Percentiles rank a stretch among this genome's conserved stretches.
phyloP scores from a whole-genome alignment of 1,140 invertebrate species.

The Ctenoplectra terminalis region DNA sequence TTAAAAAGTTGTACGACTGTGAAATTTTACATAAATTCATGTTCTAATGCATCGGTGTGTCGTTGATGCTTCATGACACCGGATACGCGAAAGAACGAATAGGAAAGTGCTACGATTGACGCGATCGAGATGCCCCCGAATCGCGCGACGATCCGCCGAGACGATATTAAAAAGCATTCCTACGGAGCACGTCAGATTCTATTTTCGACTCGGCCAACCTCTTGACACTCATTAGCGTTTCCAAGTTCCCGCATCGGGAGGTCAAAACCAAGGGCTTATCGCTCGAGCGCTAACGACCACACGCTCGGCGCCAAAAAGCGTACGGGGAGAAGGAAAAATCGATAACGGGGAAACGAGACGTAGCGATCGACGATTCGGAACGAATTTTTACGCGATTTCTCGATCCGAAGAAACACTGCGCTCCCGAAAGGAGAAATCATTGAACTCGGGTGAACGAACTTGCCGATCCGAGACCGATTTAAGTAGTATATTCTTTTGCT shows the following conservation, averaged over 20 bases:
- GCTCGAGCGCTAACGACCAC: background rate
- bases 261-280: constrained; percentile 16
- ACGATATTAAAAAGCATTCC: constrained; percentile 33
- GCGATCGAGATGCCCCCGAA: background rate
- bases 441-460: background rate
- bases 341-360: background rate
- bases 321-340: background rate
- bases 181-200: constrained; percentile 32
- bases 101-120: background rate
- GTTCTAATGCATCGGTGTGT: too few relatives aligned
- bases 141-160: background rate
- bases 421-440: background rate
- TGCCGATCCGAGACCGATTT: background rate
- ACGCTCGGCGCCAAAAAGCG: background rate
- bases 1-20: too few relatives aligned
- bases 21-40: too few relatives aligned
- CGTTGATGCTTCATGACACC: too few relatives aligned
- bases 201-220: constrained; percentile 40
- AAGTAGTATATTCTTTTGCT: too few relatives aligned
- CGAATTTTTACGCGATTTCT: background rate
- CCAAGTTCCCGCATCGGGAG: constrained; percentile 11
- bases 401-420: too few relatives aligned
- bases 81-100: too few relatives aligned
- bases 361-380: background rate
- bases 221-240: constrained; percentile 48